phyloP scores from a whole-genome alignment of 2,113 vertebrate species.

The Psittacara wagleri region DNA sequence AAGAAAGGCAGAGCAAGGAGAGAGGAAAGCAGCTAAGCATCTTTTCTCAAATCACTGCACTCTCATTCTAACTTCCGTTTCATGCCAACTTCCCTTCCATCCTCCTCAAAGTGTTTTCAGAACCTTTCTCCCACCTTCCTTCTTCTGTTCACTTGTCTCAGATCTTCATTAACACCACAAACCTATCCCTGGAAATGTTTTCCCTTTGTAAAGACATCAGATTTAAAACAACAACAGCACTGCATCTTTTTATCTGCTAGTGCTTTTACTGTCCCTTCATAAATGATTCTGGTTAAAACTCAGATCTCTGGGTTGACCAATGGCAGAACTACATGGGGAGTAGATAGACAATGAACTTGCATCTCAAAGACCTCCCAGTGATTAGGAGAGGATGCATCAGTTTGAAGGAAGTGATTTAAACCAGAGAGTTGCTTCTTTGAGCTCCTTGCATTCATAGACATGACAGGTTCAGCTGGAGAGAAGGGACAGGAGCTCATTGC shows the following conservation, averaged over 20 bases:
- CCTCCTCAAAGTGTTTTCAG: background rate
- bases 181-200: background rate
- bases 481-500: background rate
- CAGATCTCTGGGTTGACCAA: background rate
- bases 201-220: background rate
- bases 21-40: background rate
- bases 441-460: background rate
- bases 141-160: background rate
- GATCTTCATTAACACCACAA: conserved; percentile 34
- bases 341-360: background rate
- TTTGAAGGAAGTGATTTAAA: background rate
- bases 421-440: background rate
- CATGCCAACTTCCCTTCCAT: background rate
- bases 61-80: background rate
- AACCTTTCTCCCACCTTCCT: background rate
- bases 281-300: conserved; percentile 12
- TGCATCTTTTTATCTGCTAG: background rate
- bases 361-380: background rate
- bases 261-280: background rate
- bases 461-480: background rate
- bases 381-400: background rate
- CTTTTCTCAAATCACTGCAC: background rate
- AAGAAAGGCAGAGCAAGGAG: background rate
- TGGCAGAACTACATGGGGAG: background rate
- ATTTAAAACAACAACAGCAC: background rate